Conservation (phyloP, 2,888 invertebrate species). For the Ochropleura plecta region DNA sequence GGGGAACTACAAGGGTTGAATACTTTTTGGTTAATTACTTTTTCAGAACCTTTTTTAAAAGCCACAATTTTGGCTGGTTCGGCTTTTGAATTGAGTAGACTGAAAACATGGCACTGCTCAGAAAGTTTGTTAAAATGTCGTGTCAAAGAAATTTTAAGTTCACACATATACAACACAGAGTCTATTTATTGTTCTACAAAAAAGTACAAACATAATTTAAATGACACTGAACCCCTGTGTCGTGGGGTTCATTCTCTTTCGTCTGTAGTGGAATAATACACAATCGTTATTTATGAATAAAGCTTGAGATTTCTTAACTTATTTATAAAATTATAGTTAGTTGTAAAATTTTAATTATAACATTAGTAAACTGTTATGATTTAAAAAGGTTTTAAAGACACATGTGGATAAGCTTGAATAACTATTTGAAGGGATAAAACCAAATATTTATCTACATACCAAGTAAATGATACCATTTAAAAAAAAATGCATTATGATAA, state of each 20-base stretch:
- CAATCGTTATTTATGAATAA: no score
- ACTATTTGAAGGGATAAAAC: no score
- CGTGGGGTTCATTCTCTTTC: no score
- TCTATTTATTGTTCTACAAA: no score
- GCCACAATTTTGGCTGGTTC: no score
- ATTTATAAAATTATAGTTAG: no score
- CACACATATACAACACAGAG: not conserved
- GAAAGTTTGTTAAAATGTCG: not conserved
- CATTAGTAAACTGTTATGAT: not conserved
- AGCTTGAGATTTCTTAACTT: no score
- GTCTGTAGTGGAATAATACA: no score
- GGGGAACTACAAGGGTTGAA: not conserved
- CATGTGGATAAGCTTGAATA: not conserved
- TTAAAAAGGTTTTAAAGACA: not conserved
- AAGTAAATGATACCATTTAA: conserved; percentile 5
- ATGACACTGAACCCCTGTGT: no score
- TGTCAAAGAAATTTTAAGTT: not conserved
- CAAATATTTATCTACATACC: not conserved
- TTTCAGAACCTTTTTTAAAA: no score
- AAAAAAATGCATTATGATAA: conserved; percentile 20
- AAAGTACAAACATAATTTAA: no score
- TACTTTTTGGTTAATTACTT: not conserved
- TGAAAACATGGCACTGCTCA: not conserved
- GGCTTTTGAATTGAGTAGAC: not conserved
- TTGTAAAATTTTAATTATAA: not conserved